Evolutionary conservation across 2,113 vertebrate species (phyloP).

Genomic region (Psophia crepitans): DNA sequence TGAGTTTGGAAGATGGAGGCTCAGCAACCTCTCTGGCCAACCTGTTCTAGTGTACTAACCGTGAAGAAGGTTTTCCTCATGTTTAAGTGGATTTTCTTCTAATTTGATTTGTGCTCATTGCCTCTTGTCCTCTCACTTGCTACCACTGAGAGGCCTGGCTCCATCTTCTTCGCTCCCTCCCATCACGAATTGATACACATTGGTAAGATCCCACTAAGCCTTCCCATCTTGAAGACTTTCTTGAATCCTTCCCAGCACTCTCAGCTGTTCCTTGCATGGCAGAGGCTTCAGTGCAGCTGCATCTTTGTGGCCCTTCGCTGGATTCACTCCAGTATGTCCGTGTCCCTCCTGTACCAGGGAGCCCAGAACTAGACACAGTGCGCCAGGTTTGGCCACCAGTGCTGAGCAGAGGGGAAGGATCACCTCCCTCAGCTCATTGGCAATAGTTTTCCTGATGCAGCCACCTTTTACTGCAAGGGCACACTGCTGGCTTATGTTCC

Average conservation of each 20-base stretch:
- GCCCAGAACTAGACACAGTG: neutral
- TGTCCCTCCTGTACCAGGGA: fast-evolving
- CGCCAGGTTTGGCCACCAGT: fast-evolving
- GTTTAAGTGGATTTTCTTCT: neutral
- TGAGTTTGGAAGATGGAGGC: neutral
- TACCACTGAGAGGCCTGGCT: neutral
- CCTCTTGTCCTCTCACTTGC: neutral
- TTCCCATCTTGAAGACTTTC: neutral
- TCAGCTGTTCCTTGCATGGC: neutral
- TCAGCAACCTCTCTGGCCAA: neutral
- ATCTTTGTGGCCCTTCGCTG: neutral
- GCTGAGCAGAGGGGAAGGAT: neutral
- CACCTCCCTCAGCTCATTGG: neutral
- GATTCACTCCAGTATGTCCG: neutral
- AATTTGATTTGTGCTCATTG: neutral
- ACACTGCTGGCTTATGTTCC: neutral
- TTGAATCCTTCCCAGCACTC: neutral
- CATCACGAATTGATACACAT: neutral
- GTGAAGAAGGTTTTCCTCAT: neutral
- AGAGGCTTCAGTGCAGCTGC: neutral
- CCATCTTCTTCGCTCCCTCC: neutral
- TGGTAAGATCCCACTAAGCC: neutral
- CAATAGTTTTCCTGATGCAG: neutral
- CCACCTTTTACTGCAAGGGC: neutral
- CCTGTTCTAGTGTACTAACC: neutral